These are phyloP conservation scores for Ammospiza caudacuta DNA, from an alignment of 2,113 vertebrate species.

Conservation along the genomic window DNA sequence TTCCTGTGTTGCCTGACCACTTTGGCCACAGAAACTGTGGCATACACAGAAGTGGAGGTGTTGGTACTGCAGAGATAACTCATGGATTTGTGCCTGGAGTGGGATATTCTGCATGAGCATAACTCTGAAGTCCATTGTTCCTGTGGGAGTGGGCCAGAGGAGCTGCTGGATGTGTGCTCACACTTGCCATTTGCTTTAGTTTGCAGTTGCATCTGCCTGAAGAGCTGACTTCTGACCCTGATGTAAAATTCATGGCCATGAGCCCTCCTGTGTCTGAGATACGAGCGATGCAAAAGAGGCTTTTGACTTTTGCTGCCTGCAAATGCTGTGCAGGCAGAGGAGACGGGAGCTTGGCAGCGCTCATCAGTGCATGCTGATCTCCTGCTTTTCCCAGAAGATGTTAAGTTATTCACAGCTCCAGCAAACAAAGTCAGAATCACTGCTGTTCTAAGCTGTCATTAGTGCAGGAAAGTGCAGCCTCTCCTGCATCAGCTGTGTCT, in stretches of 20 bases:
- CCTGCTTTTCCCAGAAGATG: not conserved
- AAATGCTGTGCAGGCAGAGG: not conserved
- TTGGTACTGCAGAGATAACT: not conserved
- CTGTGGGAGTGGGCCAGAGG: not conserved
- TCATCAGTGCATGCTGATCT: accelerated
- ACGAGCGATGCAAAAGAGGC: not conserved
- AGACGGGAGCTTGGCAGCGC: not conserved
- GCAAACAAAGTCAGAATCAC: not conserved
- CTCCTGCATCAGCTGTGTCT: not conserved
- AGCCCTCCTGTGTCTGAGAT: not conserved
- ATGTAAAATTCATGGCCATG: not conserved
- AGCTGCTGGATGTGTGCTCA: not conserved
- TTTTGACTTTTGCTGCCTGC: not conserved
- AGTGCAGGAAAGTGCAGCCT: not conserved
- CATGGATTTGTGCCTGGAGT: not conserved
- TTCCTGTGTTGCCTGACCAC: not conserved
- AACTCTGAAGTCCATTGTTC: not conserved
- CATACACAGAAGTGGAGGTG: not conserved
- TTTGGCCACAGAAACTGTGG: not conserved
- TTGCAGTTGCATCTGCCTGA: not conserved
- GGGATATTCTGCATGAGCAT: not conserved
- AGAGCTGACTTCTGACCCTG: not conserved
- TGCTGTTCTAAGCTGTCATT: not conserved
- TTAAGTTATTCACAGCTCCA: not conserved
- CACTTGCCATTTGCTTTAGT: not conserved